Base-by-base conservation (phyloP, 53 echinoderm and acorn worm genomes). In the Temnopleurus reevesii region DNA sequence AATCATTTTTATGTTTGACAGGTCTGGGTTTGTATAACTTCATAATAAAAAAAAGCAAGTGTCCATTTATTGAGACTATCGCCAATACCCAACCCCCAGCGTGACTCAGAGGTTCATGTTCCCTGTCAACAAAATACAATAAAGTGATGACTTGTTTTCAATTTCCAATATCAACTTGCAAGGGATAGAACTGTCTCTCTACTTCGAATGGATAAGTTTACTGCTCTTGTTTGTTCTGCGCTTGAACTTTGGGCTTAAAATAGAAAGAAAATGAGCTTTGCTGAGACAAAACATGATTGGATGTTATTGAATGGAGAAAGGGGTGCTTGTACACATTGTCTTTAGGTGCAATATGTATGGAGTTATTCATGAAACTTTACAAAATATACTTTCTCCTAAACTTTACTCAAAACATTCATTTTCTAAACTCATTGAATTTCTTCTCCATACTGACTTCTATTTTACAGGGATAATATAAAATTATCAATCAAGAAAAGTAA, bases 91-190 rank as follows among this genome's bases (percentile, higher is more conserved):
- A 12, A 47, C 79, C 79, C 79, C 49, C 49, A 47, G 26, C 79
- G 28, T 79, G 79, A 79, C 79, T 79, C 79, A 79, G 26, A 79
- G 13, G 79, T 28, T 79, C 47, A 79, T 27, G 12, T 10, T 28
- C 31, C 28, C 83, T 83, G 83, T 83, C 83, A 83, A 17, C 83
- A 83, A 36, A 55, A 34, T 23, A 55, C 83, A 83, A 83, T 56
- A 56, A 55, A 36, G 83, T 55, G 83, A 83, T 83, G 83, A 83
- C 83, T 83, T 83, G 54, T 83, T 83, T 55, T 83, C 83, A 55
- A 55, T 83, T 83, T 83, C 56, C 27, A 35, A 53, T 54, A 82
- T 82, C 82, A 55, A 56, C 56, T 83, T 79, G 79, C 46, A 49
- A 51, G 49, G 46, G 46, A 79, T 79, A 46, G 27, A 25, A 27